These are phyloP conservation scores for Fratercula arctica DNA, from an alignment of 2,797 vertebrate genomes.

Conservation along the genomic window DNA sequence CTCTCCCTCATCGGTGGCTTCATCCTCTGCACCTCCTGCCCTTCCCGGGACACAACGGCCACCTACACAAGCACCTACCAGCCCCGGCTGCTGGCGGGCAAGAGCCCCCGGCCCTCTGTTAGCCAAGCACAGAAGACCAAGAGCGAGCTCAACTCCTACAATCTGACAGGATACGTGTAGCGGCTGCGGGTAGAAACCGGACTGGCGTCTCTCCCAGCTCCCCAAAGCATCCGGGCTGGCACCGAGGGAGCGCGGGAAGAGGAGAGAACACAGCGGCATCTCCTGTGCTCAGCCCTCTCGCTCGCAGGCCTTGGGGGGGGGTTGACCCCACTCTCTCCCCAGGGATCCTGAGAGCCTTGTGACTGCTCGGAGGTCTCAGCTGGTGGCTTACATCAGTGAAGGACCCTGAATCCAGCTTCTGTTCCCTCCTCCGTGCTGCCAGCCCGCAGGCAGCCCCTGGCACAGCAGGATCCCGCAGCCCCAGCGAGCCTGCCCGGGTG, in stretches of 20 bases:
- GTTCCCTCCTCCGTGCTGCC: not conserved
- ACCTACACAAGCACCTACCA: conserved; percentile 77
- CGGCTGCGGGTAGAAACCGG: not conserved
- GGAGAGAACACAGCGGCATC: not conserved
- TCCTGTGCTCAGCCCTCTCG: not conserved
- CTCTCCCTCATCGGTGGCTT: conserved; percentile 86
- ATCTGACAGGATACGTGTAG: conserved; percentile 82
- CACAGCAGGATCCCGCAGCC: not conserved
- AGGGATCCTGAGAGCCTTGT: not conserved
- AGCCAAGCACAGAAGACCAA: conserved; percentile 67
- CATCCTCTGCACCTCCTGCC: conserved; percentile 87
- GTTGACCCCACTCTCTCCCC: not conserved
- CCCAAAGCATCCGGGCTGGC: not conserved
- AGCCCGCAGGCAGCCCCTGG: not conserved
- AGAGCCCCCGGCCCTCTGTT: conserved; percentile 30
- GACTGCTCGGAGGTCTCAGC: not conserved
- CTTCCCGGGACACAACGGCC: conserved; percentile 56
- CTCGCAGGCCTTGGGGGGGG: not conserved
- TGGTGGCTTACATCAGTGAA: not conserved
- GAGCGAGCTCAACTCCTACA: conserved; percentile 79
- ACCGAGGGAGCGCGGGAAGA: not conserved
- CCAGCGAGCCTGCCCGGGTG: not conserved
- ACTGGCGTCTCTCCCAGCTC: not conserved
- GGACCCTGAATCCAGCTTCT: not conserved
- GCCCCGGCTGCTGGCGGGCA: conserved; percentile 15